Base-by-base conservation (phyloP, 2,888 invertebrate species). In the Eupithecia vulgata region DNA sequence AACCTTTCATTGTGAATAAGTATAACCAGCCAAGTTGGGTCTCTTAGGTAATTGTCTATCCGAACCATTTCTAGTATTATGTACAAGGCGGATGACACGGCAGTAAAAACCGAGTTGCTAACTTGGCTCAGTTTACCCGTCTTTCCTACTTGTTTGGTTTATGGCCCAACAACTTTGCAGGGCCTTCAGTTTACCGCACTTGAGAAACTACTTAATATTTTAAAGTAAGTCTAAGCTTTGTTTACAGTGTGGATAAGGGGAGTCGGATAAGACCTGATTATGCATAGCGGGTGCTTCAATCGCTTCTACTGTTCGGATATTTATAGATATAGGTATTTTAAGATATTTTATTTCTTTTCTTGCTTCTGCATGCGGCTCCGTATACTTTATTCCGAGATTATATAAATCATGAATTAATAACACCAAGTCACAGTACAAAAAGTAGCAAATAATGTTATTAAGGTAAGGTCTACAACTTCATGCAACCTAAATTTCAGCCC, bases 151-250 rank as follows among this genome's bases (percentile, higher is more conserved):
- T 75, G 75, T 70, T 72, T 40, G 37, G 40, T 70, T 72, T 74
- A 68, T 70, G 15, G 42, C 48, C 30, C 25, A 68, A 65, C 68
- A 73, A 82, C 72, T 82, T 82, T 70, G 75, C 68, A 62, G 48
- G 48, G 30, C 59, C 73, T 79, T 80, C 76, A 80, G 81, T 80
- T 79, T 78, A 76, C 76, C 70, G 62, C 66, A 76, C 76, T 76
- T 71, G 61, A 52, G 70, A 64, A 65, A 52, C 75, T 78, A 66
- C 75, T 81, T 80, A 78, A 79, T 81, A 80, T 78, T 81, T 79
- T 78, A 74, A 80, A 80, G 67, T 40, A 21, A 34, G 65, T 21
- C 37, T 40, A 21, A 65, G 65, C 65, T 65, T 25, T 7, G 37
- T 65, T 57, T 57, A 13, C n/a, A n/a, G n/a, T 25, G 12, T 48